Evolutionary conservation across 2,888 invertebrate species (phyloP), one percentile per base, ranked within the genome.

Genomic region (Carcina quercana): DNA sequence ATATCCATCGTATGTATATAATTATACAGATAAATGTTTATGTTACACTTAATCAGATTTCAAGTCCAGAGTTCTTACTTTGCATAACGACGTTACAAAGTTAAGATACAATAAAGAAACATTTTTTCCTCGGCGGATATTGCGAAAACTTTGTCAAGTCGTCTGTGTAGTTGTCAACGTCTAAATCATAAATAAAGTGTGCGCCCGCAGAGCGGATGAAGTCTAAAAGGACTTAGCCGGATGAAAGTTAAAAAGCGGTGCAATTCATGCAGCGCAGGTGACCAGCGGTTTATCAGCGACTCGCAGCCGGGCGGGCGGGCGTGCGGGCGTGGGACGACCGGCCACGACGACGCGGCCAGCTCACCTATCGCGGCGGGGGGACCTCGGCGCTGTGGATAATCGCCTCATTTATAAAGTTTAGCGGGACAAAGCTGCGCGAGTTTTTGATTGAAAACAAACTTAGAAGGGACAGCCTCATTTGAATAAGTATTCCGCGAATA

Each of bases 391-490:
- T 60, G 63, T 55, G 83, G 83, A 82, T 83, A 83, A 83, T 83
- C 83, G 83, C 68, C 78, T 80, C 82, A 82, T 83, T 82, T 82
- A 83, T 82, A 82, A 83, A 83, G 83, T 82, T 82, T 82, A 83
- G 72, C 76, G 69, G 69, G 68, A 79, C 79, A 80, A 82, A 80
- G 79, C 82, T 75, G 75, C 66, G 69, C 65, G 79, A 82, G 80
- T 82, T 82, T 82, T 82, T 83, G 83, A 83, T 83, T 83, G 83
- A 83, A 83, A 83, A 82, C 79, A 83, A 83, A 83, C 83, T 83
- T 82, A 79, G 83, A 80, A 83, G 83, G 83, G 82, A 83, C 83
- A 74, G 78, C 71, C 79, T 83, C 83, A 82, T 83, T 83, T 83
- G 82, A 83, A 83, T 83, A 83, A 83, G 83, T 83, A 83, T 83